phyloP scores from a whole-genome alignment of 2,797 vertebrate species.

The Odontamblyopus lacepedii region DNA sequence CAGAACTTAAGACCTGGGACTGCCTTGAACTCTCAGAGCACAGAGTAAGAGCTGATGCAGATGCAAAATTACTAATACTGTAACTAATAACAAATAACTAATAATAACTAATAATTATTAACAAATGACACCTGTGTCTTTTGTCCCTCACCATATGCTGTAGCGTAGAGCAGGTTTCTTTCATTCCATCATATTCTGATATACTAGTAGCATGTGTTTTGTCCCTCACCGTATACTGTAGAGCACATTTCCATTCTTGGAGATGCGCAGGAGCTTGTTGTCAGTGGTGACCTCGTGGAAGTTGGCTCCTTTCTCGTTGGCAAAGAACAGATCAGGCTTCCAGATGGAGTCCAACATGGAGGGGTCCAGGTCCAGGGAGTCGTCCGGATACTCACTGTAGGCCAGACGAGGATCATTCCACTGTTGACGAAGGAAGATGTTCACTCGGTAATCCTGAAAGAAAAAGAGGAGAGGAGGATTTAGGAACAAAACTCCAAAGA shows the following conservation, averaged over 20 bases:
- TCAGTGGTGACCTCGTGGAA: slow-evolving; percentile 96
- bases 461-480: neutral
- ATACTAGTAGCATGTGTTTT: too few species aligned
- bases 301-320: slow-evolving; percentile 97
- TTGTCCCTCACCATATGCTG: too few species aligned
- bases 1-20: too few species aligned
- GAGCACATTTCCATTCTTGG: slow-evolving; percentile 93
- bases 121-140: too few species aligned
- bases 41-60: too few species aligned
- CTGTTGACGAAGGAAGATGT: slow-evolving; percentile 79
- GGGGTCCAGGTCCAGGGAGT: slow-evolving; percentile 94
- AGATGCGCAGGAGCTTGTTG: slow-evolving; percentile 75
- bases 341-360: slow-evolving; percentile 99
- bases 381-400: slow-evolving; percentile 94
- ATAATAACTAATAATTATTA: too few species aligned
- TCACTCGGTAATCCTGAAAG: slow-evolving; percentile 87
- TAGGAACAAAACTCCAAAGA: too few species aligned
- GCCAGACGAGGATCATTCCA: slow-evolving; percentile 97
- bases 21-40: too few species aligned
- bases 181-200: too few species aligned
- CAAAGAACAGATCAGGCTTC: slow-evolving; percentile 98
- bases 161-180: too few species aligned
- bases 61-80: too few species aligned
- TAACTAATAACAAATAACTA: too few species aligned
- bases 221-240: slow-evolving; percentile 85